Percentiles rank a stretch among this genome's conserved stretches.
Evolutionary conservation across 2,888 invertebrate genomes (phyloP).

Genomic region (Dascillus cervinus): DNA sequence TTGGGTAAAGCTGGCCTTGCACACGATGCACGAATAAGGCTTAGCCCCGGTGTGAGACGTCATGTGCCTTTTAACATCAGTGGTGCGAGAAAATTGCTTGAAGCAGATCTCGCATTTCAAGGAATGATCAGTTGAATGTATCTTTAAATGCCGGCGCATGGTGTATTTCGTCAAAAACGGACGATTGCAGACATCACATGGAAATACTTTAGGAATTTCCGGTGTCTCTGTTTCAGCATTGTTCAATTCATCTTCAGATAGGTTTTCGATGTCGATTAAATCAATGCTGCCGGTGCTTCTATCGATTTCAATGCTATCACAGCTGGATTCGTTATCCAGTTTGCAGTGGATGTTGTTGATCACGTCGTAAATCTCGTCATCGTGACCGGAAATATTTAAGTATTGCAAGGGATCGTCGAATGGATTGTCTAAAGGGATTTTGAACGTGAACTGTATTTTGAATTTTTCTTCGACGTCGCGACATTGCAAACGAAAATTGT

Average conservation of each 20-base stretch:
- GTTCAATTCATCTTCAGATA: slow-evolving; percentile 3
- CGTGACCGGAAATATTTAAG: not conserved
- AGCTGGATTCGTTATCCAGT: not conserved
- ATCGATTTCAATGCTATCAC: too few relatives aligned
- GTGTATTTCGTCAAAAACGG: slow-evolving; percentile 21
- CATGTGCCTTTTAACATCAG: slow-evolving; percentile 31
- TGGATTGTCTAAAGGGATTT: not conserved
- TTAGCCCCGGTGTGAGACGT: slow-evolving; percentile 25
- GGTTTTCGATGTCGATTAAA: too few relatives aligned
- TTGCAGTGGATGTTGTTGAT: not conserved
- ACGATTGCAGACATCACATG: slow-evolving; percentile 22
- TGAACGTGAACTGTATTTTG: not conserved
- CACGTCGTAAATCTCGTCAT: not conserved
- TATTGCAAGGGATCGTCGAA: not conserved
- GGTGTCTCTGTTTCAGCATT: slow-evolving; percentile 5
- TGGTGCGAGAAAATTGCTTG: slow-evolving; percentile 21
- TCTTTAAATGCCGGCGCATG: slow-evolving; percentile 24
- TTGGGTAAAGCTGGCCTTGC: slow-evolving; percentile 25
- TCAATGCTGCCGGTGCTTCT: too few relatives aligned
- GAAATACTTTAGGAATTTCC: slow-evolving; percentile 8
- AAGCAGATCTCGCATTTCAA: slow-evolving; percentile 23
- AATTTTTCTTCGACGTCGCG: slow-evolving; percentile 21
- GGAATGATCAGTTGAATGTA: slow-evolving; percentile 18
- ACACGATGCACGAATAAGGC: slow-evolving; percentile 24
- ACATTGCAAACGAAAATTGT: slow-evolving; percentile 27